A percentile compares a stretch with the other conserved stretches of the same genome.
Evolutionary conservation across 2,888 invertebrate species (phyloP).

Genomic region (Hedya salicella): DNA sequence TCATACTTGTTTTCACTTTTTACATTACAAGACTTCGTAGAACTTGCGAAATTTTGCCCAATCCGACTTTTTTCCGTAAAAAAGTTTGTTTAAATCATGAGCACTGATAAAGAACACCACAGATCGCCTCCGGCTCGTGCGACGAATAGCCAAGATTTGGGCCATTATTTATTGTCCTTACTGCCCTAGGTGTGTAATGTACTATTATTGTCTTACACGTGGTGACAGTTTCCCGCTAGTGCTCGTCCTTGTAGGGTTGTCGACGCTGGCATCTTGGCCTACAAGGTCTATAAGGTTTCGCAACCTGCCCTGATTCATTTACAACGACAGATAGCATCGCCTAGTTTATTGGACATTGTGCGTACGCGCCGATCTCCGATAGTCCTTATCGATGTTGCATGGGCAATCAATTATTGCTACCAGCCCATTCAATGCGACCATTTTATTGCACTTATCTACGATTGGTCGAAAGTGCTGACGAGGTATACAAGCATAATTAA

Average conservation of each 20-base stretch:
- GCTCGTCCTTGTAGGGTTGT: background rate
- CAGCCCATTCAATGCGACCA: slow-evolving; percentile 67
- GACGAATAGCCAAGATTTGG: no score
- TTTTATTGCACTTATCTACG: slow-evolving; percentile 68
- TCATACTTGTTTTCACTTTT: no score
- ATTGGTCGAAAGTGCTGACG: slow-evolving; percentile 36
- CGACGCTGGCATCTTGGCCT: background rate
- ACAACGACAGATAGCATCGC: slow-evolving; percentile 75
- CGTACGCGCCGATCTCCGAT: slow-evolving; percentile 73
- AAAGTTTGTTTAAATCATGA: no score
- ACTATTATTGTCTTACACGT: no score
- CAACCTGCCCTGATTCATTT: slow-evolving; percentile 76
- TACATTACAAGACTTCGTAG: no score
- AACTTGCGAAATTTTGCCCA: no score
- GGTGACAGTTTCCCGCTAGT: no score
- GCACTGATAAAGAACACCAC: no score
- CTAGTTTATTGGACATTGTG: slow-evolving; percentile 83
- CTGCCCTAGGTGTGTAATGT: no score
- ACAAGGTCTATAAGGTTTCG: slow-evolving; percentile 32
- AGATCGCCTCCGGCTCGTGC: no score
- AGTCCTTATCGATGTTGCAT: slow-evolving; percentile 70
- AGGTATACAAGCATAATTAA: slow-evolving; percentile 26
- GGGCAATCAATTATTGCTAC: slow-evolving; percentile 71
- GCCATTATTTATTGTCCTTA: no score
- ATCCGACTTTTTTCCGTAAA: no score